Evolutionary conservation across 2,888 invertebrate genomes (phyloP), one percentile per base, ranked within the genome.

Genomic region (Drosophila mayaguana): DNA sequence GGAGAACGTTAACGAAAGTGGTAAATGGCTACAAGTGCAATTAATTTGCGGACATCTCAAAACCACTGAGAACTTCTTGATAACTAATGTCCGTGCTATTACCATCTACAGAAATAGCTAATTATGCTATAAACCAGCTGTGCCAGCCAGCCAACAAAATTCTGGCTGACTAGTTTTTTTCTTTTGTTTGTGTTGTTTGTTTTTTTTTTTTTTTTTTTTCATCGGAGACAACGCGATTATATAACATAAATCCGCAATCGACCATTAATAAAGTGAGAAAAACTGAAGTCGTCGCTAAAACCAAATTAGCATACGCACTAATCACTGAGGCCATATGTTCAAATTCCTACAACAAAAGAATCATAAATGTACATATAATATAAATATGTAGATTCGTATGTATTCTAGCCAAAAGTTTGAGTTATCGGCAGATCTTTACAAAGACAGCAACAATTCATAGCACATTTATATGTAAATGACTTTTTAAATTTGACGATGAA

Each of bases 231-330:
- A 62, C 56, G 67, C 62, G 63, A 78, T 86, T 88, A 83, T 83
- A 86, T 83, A 83, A 86, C 73, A 80, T 78, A 76, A 80, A 81
- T 78, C 72, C 67, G 69, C 61, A 50, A 50, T 32, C 53, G 59
- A 60, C 65, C 70, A 83, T 80, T 80, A 80, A 80, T 74, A 72
- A 80, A 80, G 80, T 72, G 76, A 81, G 75, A 84, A 82, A 72
- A 77, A 38, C 70, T 66, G 25, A 78, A 72, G 61, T 66, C 69
- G 67, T 68, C 64, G 63, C 68, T 69, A 51, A 54, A 66, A 59
- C 61, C 56, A 75, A 85, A 85, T 88, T 85, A 88, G 72, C 85
- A 86, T 88, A 86, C 75, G 81, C 86, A 86, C 76, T 70, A 81
- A 80, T 72, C 70, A 78, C 61, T 54, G 68, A 72, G 66, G 68